These are phyloP conservation scores for Gallinago nigripennis DNA, from an alignment of 2,797 vertebrate species.

Conservation along the genomic window DNA sequence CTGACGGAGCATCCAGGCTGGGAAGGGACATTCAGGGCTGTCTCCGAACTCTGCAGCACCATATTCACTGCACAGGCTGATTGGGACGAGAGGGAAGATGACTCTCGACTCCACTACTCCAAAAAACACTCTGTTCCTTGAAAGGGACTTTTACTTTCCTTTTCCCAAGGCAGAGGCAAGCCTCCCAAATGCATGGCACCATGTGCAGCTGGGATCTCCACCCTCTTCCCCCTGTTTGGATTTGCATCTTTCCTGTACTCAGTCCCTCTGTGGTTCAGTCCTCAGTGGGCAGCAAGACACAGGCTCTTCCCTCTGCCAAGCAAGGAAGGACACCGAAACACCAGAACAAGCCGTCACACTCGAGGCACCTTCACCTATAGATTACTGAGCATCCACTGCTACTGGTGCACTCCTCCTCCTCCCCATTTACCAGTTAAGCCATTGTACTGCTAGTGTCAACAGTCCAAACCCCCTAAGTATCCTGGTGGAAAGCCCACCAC, in stretches of 20 bases:
- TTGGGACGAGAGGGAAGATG: background rate
- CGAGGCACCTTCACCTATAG: fast-evolving
- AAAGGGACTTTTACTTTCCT: background rate
- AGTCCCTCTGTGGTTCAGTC: background rate
- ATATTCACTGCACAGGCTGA: background rate
- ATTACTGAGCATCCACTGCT: background rate
- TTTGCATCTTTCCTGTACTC: background rate
- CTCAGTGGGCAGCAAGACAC: background rate
- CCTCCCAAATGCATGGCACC: background rate
- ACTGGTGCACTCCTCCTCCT: background rate
- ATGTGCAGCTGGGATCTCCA: background rate
- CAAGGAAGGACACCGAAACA: background rate
- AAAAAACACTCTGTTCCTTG: background rate
- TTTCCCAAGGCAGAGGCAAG: background rate
- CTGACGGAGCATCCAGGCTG: background rate
- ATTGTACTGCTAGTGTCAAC: background rate
- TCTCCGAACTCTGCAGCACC: background rate
- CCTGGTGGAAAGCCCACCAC: background rate
- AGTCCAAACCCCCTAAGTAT: background rate
- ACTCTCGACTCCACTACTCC: background rate
- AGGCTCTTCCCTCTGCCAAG: background rate
- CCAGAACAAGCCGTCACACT: background rate
- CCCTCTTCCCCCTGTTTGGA: background rate
- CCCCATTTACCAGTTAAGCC: background rate
- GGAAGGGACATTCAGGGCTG: fast-evolving